Evolutionary conservation across 2,888 invertebrate species (phyloP).

Genomic region (Heliconius ismenius): DNA sequence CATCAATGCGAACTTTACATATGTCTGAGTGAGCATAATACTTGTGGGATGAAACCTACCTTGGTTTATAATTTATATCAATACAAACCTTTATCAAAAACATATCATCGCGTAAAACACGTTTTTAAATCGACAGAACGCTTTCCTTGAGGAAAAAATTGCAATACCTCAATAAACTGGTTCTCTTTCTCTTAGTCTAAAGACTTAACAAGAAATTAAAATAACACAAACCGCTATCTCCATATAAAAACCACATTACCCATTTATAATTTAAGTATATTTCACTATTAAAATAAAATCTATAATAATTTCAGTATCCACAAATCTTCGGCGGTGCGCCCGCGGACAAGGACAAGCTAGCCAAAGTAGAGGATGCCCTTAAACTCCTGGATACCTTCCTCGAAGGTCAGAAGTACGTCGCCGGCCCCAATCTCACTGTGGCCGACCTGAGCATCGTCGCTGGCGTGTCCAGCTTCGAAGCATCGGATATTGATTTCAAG

Average conservation of each 20-base stretch:
- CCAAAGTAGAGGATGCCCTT: constrained; percentile 86
- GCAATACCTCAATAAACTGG: neutral
- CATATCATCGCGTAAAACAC: no score
- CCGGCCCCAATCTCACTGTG: constrained; percentile 87
- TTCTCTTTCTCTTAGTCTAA: neutral
- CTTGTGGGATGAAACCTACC: no score
- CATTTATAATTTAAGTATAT: neutral
- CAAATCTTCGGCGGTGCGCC: constrained; percentile 83
- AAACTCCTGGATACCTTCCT: constrained; percentile 87
- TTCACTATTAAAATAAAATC: neutral
- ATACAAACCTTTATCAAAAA: no score
- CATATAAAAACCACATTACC: no score
- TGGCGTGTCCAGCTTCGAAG: constrained; percentile 86
- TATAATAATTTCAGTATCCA: constrained; percentile 77
- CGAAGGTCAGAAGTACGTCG: constrained; percentile 85
- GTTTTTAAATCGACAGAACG: no score
- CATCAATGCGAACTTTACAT: no score
- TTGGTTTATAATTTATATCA: no score
- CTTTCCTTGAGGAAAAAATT: no score
- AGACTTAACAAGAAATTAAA: neutral
- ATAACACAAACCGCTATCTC: neutral
- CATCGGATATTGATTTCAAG: constrained; percentile 84
- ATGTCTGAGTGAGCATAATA: no score
- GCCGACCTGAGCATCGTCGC: constrained; percentile 89
- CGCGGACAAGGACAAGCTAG: constrained; percentile 85